Base-by-base conservation (phyloP, 2,797 vertebrate species). In the Pangasius mekongensis region DNA sequence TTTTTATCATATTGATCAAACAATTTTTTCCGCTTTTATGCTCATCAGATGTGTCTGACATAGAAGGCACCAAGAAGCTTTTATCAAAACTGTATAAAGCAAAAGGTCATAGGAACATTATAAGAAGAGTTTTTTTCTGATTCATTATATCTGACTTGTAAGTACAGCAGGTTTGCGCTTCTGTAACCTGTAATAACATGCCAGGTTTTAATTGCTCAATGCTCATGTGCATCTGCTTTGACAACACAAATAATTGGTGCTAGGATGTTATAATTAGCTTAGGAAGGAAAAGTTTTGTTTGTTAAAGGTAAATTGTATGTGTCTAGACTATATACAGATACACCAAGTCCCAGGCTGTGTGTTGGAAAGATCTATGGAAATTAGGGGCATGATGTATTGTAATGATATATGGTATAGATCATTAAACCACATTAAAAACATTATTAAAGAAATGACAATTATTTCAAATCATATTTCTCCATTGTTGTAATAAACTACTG, bases 181-280 rank as follows among this genome's bases (percentile, higher is more conserved):
- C 54, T 16, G 66, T 86, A 77, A 74, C 76, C 77, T 87, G 43
- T 80, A 49, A 66, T 87, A 87, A 89, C 88, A 77, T 88, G 82
- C 66, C 39, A 49, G 64, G 52, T 83, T 91, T 90, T 89, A 89
- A 89, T 89, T 88, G 83, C 85, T 66, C 49, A 47, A 83, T 84
- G 78, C 81, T 87, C 56, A 14, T 71, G 24, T 82, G 39, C 43
- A 18, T 73, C 66, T 83, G 83, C 47, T 88, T 73, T 86, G 58
- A 71, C 60, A 67, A n/a, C 24, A 62, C 39, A 71, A 18, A 91
- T 90, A 86, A 91, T 91, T 89, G 77, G 39, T 62, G 81, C 71
- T 89, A 49, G 73, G 81, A 88, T 84, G 89, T 84, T 69, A 56
- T 71, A 81, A 88, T 89, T 76, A 86, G 47, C 67, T 81, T 58